Percentiles rank a stretch among this genome's conserved stretches.
These are phyloP conservation scores for Empis stercorea DNA, from an alignment of 2,888 invertebrate genomes.

Conservation along the genomic window DNA sequence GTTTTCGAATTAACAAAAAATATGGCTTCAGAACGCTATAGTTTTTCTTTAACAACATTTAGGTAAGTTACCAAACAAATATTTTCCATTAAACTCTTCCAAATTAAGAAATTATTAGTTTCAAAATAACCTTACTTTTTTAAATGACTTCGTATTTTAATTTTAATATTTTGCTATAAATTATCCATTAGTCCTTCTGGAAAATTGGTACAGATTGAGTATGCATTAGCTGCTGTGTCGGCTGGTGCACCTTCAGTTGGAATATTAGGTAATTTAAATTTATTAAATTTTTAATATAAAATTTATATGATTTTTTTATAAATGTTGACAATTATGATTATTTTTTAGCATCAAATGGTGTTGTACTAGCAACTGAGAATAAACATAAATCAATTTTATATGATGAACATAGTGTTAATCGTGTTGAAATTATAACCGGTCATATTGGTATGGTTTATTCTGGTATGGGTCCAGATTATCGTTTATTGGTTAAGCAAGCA, in stretches of 20 bases:
- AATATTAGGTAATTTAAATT: slow-evolving; percentile 94
- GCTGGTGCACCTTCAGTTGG: slow-evolving; percentile 98
- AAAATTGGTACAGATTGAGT: slow-evolving; percentile 98
- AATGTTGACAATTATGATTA: not conserved
- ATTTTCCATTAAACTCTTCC: too few species aligned
- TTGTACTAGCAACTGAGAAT: slow-evolving; percentile 97
- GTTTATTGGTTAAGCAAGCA: slow-evolving; percentile 79
- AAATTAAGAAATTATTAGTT: too few species aligned
- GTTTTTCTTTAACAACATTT: slow-evolving; percentile 80
- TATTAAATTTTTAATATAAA: too few species aligned
- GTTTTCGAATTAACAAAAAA: slow-evolving; percentile 3
- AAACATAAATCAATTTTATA: slow-evolving; percentile 94
- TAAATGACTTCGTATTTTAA: not conserved
- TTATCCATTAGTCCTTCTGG: slow-evolving; percentile 99
- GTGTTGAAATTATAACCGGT: slow-evolving; percentile 90
- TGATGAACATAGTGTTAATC: slow-evolving; percentile 93
- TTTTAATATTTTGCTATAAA: too few species aligned
- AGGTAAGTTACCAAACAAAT: slow-evolving; percentile 36
- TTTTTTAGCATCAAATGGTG: slow-evolving; percentile 80
- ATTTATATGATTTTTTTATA: not conserved
- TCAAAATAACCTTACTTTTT: slow-evolving; percentile 22
- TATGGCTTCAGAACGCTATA: slow-evolving; percentile 91
- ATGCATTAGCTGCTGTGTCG: slow-evolving; percentile 96
- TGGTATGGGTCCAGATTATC: slow-evolving; percentile 86
- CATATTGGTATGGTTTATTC: slow-evolving; percentile 98